These are phyloP conservation scores for Odobenus rosmarus DNA, from an alignment of 2,113 vertebrate genomes.

Conservation along the genomic window DNA sequence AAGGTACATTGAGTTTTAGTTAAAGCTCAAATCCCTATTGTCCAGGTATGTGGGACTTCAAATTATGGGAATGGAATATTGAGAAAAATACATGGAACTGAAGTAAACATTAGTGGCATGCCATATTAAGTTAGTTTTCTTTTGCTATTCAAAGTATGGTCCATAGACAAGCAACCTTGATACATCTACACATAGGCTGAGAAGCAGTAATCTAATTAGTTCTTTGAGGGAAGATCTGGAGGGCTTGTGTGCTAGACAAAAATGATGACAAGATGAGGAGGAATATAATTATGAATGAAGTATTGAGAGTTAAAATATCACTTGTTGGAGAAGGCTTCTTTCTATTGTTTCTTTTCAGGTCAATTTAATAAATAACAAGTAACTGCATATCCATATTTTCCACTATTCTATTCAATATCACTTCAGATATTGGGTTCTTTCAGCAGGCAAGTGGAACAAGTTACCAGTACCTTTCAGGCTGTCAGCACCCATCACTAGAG, in stretches of 20 bases:
- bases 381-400: not conserved
- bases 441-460: not conserved
- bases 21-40: not conserved
- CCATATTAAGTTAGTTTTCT: not conserved
- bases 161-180: not conserved
- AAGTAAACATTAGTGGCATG: not conserved
- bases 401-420: not conserved
- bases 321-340: not conserved
- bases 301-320: not conserved
- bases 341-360: not conserved
- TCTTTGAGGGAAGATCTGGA: not conserved
- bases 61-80: not conserved
- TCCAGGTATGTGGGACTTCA: not conserved
- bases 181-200: not conserved
- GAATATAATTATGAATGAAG: not conserved
- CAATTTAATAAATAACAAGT: not conserved
- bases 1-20: not conserved
- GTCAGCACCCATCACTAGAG: not conserved
- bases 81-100: not conserved
- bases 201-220: not conserved
- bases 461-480: not conserved
- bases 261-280: not conserved
- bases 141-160: not conserved
- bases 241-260: not conserved
- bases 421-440: not conserved